Percentiles rank a stretch among this genome's conserved stretches.
These are phyloP conservation scores for Homarus gammarus DNA, from an alignment of 2,888 invertebrate genomes.

Conservation along the genomic window DNA sequence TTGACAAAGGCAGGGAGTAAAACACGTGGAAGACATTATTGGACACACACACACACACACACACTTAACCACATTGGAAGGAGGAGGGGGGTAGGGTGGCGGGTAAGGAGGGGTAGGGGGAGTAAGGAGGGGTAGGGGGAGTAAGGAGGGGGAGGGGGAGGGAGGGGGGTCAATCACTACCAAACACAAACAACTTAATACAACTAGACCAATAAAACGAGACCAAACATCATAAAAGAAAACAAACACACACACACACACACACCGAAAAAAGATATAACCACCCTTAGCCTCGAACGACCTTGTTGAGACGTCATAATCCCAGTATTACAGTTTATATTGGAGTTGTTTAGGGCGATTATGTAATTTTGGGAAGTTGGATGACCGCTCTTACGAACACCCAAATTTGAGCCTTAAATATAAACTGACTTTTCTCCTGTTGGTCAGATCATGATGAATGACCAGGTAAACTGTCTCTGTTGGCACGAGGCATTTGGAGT, in stretches of 20 bases:
- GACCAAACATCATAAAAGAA: no score
- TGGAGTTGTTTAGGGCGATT: neutral
- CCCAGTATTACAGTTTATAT: neutral
- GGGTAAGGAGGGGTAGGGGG: neutral
- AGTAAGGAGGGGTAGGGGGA: neutral
- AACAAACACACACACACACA: no score
- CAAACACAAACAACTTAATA: no score
- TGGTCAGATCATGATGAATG: neutral
- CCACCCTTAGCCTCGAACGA: no score
- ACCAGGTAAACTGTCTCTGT: neutral
- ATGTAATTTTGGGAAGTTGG: neutral
- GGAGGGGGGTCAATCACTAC: no score
- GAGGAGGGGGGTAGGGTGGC: neutral
- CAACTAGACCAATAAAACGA: no score
- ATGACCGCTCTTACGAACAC: neutral
- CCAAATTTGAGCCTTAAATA: neutral
- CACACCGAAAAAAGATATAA: no score
- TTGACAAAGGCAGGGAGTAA: no score
- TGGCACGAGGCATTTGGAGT: neutral
- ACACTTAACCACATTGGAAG: neutral
- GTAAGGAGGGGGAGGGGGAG: neutral
- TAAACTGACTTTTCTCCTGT: neutral
- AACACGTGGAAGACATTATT: no score
- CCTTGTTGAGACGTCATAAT: no score
- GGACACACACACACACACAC: no score